phyloP scores from a whole-genome alignment of 2,797 vertebrate species.

The Galagoides demidoff region DNA sequence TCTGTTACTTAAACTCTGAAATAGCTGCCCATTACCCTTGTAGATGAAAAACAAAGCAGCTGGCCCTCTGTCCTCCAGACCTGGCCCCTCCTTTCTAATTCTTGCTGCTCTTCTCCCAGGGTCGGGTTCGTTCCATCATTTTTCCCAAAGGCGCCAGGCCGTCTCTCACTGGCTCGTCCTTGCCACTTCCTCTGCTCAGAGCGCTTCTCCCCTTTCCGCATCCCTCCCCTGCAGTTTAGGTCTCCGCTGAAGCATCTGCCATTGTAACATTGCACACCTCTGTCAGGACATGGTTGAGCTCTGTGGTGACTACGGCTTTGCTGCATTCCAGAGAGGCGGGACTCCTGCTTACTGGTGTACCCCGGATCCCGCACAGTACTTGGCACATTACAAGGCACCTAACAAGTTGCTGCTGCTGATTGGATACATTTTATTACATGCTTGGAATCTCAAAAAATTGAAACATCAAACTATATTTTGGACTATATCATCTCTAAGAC shows the following conservation, averaged over 20 bases:
- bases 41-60: background rate
- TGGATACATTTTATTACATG: background rate
- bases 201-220: fast-evolving
- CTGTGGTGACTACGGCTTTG: background rate
- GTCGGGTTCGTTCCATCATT: background rate
- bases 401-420: background rate
- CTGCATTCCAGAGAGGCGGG: background rate
- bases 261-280: background rate
- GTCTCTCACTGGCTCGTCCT: background rate
- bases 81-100: background rate
- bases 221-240: background rate
- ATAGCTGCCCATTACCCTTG: fast-evolving
- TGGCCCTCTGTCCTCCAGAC: background rate
- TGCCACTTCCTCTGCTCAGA: background rate
- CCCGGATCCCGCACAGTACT: background rate
- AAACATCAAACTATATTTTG: background rate
- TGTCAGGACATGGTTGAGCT: fast-evolving
- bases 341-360: background rate
- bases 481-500: background rate
- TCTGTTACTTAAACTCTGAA: background rate
- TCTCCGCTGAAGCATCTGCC: too few relatives aligned
- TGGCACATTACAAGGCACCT: background rate
- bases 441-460: background rate
- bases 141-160: background rate
- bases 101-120: background rate